phyloP scores from a whole-genome alignment of 2,797 vertebrate genomes.

The Garrulus glandarius region DNA sequence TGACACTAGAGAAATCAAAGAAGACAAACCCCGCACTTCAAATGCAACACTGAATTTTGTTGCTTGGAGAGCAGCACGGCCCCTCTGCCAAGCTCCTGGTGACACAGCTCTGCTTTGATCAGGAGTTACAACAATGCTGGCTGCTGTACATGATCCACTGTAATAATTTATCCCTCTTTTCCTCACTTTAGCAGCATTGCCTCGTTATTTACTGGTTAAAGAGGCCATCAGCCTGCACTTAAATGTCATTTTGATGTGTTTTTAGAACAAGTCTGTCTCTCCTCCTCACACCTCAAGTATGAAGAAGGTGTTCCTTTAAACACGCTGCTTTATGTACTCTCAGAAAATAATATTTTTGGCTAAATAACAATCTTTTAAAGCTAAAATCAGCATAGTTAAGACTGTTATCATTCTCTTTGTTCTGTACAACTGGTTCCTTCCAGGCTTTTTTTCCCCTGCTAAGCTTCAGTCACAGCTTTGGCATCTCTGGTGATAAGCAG shows the following conservation, averaged over 20 bases:
- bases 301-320: background rate
- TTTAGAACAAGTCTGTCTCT: background rate
- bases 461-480: background rate
- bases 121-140: background rate
- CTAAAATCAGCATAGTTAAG: background rate
- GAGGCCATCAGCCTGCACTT: background rate
- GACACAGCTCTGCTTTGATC: slow-evolving; percentile 47
- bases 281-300: background rate
- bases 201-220: background rate
- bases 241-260: background rate
- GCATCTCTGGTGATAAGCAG: background rate
- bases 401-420: background rate
- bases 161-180: background rate
- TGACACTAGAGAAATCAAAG: slow-evolving; percentile 23
- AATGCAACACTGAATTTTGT: background rate
- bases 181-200: background rate
- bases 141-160: background rate
- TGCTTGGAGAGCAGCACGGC: background rate
- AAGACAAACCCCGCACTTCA: background rate
- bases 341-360: background rate
- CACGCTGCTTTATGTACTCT: background rate
- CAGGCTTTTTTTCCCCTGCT: background rate
- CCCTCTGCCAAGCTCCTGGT: background rate
- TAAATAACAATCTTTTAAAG: background rate
- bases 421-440: background rate